Evolutionary conservation across 2,113 vertebrate species (phyloP), one percentile per base, ranked within the genome.

Genomic region (Phyllopteryx taeniolatus): DNA sequence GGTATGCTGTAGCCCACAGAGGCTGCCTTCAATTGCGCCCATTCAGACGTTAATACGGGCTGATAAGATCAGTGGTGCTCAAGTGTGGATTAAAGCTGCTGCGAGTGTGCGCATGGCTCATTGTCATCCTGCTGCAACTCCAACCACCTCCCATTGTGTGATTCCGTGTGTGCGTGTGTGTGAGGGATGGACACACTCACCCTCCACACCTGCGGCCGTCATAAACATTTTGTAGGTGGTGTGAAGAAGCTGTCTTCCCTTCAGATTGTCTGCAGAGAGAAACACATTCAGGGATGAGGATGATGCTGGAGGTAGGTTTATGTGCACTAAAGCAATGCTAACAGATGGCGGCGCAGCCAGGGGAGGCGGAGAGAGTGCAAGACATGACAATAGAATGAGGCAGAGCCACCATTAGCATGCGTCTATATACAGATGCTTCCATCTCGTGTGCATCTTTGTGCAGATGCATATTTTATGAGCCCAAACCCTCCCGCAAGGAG

Each of bases 161-260:
- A 59, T 44, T 54, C 27, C 27, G 27, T 27, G 27, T 49, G 72
- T 47, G 43, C 27, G 42, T 1, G 27, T 27, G 27, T 49, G 72
- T 47, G 43, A 33, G 42, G 68, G 51, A 63, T 42, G 62, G 31
- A 66, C 78, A 68, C 68, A 53, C 93, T 95, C 85, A 96, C 95
- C 95, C 75, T 96, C 95, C 67, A 96, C 92, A 81, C 95, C 95
- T 69, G 94, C 94, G 1, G 95, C 95, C 7, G 89, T 94, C 95
- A 96, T 95, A 89, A 96, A 96, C 95, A 96, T 96, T 93, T 96
- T 96, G 82, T 96, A 96, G 70, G 95, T 96, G 4, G 95, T 95
- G 77, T 96, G 95, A 72, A 96, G 94, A 85, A 96, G 91, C 90
- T 96, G 95, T 68, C 95, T 91, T 64, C 93, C 94, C 84, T 95